These are phyloP conservation scores for Drosophila grimshawi DNA, from an alignment of 1,140 invertebrate species.

Conservation along the genomic window DNA sequence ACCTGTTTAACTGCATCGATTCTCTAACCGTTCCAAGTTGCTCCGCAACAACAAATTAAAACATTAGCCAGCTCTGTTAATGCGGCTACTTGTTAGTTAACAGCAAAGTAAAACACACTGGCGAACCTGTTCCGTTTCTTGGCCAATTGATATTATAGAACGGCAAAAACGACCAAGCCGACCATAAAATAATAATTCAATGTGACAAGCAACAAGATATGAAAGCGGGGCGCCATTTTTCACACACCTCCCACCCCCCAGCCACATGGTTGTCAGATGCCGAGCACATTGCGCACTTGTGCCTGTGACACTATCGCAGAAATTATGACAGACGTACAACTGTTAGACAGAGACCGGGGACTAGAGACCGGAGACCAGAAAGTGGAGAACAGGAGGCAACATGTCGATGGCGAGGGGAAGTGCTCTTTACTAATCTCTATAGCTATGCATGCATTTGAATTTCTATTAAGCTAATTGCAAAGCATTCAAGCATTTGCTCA, in stretches of 20 bases:
- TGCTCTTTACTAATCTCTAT: constrained; percentile 56
- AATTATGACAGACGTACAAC: constrained; percentile 76
- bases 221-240: constrained; percentile 73
- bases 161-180: constrained; percentile 36
- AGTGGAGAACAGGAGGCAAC: background rate
- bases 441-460: constrained; percentile 70
- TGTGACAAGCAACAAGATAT: constrained; percentile 78
- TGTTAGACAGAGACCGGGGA: constrained; percentile 29
- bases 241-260: constrained; percentile 49
- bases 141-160: constrained; percentile 40
- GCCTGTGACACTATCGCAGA: constrained; percentile 63
- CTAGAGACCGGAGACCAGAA: background rate
- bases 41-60: constrained; percentile 59
- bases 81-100: constrained; percentile 28
- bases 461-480: constrained; percentile 77
- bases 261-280: constrained; percentile 23
- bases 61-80: constrained; percentile 54
- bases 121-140: constrained; percentile 66
- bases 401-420: background rate
- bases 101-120: constrained; percentile 3
- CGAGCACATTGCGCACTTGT: constrained; percentile 60
- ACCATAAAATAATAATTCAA: constrained; percentile 82
- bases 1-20: constrained; percentile 1
- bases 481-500: constrained; percentile 54
- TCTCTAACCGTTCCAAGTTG: background rate